These are phyloP conservation scores for Cryptoprocta ferox DNA, from an alignment of 2,797 vertebrate genomes.

Conservation along the genomic window DNA sequence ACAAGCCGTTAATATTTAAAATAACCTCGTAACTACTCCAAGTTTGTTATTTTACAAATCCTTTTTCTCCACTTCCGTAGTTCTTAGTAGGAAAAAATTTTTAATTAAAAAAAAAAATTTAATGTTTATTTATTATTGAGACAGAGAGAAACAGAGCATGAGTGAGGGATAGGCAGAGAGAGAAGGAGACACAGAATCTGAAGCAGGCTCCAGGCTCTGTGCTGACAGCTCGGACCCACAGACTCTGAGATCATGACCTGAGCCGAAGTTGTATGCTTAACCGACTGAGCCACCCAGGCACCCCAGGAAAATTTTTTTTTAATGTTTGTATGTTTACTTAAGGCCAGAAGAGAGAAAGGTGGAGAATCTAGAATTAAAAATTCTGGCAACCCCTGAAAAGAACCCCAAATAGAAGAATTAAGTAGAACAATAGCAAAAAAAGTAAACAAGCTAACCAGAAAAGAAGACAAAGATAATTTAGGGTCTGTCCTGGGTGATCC, in stretches of 20 bases:
- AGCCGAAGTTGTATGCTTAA: too few relatives aligned
- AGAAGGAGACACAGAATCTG: too few relatives aligned
- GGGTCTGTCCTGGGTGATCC: not conserved
- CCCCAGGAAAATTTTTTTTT: not conserved
- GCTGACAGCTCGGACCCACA: too few relatives aligned
- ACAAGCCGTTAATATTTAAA: not conserved
- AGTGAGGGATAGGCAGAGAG: too few relatives aligned
- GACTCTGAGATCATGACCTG: too few relatives aligned
- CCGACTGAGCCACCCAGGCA: too few relatives aligned
- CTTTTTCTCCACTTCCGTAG: not conserved
- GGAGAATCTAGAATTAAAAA: not conserved
- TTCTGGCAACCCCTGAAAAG: not conserved
- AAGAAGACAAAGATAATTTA: not conserved
- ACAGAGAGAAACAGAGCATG: too few relatives aligned
- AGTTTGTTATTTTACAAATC: slow-evolving; percentile 20
- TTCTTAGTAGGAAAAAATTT: not conserved
- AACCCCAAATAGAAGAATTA: not conserved
- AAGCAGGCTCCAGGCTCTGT: too few relatives aligned
- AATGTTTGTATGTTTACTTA: not conserved
- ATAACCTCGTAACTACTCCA: not conserved
- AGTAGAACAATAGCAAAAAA: not conserved
- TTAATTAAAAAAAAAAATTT: too few relatives aligned
- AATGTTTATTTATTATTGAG: too few relatives aligned
- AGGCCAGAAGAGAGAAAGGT: slow-evolving; percentile 11
- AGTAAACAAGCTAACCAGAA: not conserved